Evolutionary conservation across 2,888 invertebrate species (phyloP).

Genomic region (Noctua comes): DNA sequence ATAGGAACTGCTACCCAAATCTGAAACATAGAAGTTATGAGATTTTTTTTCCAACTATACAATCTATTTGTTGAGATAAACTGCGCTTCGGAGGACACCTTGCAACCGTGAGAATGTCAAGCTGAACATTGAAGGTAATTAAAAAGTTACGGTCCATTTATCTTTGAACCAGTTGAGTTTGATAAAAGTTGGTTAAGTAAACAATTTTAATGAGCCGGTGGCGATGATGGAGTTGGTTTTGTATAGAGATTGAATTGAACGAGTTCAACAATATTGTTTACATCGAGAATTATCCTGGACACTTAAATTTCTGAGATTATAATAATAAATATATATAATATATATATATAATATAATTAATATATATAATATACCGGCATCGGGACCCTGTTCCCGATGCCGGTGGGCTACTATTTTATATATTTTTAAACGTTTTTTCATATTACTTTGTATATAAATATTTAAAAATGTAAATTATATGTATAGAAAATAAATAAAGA

Average conservation of each 20-base stretch:
- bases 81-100: slow-evolving; percentile 63
- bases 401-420: too few relatives aligned
- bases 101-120: slow-evolving; percentile 14
- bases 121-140: slow-evolving; percentile 24
- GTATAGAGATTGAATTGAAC: background rate
- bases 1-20: slow-evolving; percentile 73
- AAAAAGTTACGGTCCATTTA: slow-evolving; percentile 39
- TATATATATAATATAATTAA: too few relatives aligned
- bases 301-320: background rate
- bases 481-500: too few relatives aligned
- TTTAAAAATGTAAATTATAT: too few relatives aligned
- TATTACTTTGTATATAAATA: too few relatives aligned
- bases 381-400: too few relatives aligned
- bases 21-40: slow-evolving; percentile 87
- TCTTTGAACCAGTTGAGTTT: slow-evolving; percentile 2
- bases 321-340: too few relatives aligned
- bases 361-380: too few relatives aligned
- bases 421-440: too few relatives aligned
- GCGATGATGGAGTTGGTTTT: slow-evolving; percentile 1
- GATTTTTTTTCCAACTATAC: slow-evolving; percentile 68
- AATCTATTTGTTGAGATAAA: slow-evolving; percentile 59
- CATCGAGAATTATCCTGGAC: background rate
- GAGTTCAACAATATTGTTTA: background rate
- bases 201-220: slow-evolving; percentile 27
- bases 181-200: slow-evolving; percentile 6